phyloP scores from a whole-genome alignment of 2,888 invertebrate species.

The Drosophila anceps region DNA sequence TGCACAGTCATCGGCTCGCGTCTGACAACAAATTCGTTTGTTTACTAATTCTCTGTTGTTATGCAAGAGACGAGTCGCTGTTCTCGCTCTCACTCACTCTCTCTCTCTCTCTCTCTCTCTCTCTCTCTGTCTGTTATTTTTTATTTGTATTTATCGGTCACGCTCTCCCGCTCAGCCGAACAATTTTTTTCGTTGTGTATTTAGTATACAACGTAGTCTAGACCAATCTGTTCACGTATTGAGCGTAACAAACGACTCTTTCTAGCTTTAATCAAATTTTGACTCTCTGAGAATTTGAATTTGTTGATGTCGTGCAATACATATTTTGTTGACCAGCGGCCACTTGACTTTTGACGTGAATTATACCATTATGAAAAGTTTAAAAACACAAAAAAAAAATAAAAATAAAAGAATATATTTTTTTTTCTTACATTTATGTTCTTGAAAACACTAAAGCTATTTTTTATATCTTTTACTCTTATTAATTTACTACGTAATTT shows the following conservation, averaged over 20 bases:
- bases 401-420: neutral
- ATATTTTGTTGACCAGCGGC: neutral
- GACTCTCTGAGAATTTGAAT: conserved; percentile 1
- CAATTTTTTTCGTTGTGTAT: neutral
- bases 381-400: neutral
- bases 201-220: neutral
- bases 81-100: neutral
- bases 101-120: neutral
- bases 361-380: neutral
- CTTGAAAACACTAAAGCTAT: no score
- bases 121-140: neutral
- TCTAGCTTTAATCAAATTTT: neutral
- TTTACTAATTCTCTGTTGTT: conserved; percentile 47
- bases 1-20: conserved; percentile 25
- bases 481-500: no score
- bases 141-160: neutral
- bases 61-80: conserved; percentile 25
- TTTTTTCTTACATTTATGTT: neutral
- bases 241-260: conserved; percentile 25
- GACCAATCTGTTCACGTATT: conserved; percentile 10
- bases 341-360: neutral
- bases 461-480: no score
- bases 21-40: conserved; percentile 46
- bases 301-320: neutral
- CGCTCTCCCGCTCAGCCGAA: neutral